Conservation (phyloP, 1,140 invertebrate species). For the Lepeophtheirus salmonis region DNA sequence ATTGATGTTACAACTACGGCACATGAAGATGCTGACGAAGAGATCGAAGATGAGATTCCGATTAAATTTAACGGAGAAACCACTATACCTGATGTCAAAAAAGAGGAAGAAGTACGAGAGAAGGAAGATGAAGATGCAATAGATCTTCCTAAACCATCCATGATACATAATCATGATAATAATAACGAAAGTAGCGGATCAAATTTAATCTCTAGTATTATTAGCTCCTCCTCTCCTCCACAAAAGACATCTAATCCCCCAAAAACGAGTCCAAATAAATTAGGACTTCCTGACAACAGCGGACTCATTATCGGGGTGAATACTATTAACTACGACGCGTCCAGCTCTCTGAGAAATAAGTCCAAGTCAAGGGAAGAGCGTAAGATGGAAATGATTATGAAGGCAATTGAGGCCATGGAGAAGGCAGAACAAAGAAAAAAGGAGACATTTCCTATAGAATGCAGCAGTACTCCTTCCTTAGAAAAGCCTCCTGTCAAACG, state of each 20-base stretch:
- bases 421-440: slow-evolving; percentile 34
- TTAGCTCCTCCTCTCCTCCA: background rate
- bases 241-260: background rate
- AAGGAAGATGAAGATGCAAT: background rate
- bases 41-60: too few species aligned
- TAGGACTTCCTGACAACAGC: slow-evolving; percentile 14
- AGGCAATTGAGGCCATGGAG: slow-evolving; percentile 51
- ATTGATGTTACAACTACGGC: too few species aligned
- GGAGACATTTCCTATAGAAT: slow-evolving; percentile 28
- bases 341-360: slow-evolving; percentile 13
- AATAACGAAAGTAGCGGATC: too few species aligned
- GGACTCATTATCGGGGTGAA: slow-evolving; percentile 17
- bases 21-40: too few species aligned
- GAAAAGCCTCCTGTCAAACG: background rate
- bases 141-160: background rate
- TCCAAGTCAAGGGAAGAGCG: slow-evolving; percentile 60
- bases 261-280: slow-evolving; percentile 8
- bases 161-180: background rate
- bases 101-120: background rate
- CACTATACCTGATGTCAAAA: background rate
- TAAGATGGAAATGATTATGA: slow-evolving; percentile 89
- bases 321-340: slow-evolving; percentile 18
- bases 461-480: slow-evolving; percentile 8
- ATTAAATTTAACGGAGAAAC: background rate
- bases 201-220: too few species aligned